A percentile compares a stretch with the other conserved stretches of the same genome.
These are phyloP conservation scores for Tetrapedia diversipes DNA, from an alignment of 2,888 invertebrate genomes.

Conservation along the genomic window DNA sequence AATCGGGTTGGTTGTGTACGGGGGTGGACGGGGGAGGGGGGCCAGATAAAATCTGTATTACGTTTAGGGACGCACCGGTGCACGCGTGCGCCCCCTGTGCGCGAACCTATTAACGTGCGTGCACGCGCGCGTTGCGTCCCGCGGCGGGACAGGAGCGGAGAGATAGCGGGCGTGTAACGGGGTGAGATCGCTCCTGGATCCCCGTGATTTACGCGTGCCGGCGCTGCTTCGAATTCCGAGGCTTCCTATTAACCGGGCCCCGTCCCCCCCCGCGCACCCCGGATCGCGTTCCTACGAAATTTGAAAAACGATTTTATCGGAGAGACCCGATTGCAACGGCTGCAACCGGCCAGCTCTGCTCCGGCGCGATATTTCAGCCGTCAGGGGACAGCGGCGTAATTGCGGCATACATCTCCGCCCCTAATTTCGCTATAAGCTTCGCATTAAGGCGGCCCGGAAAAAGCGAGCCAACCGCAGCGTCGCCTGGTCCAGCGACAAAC, in stretches of 20 bases:
- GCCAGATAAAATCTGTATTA: conserved; percentile 78
- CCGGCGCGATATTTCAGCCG: conserved; percentile 36
- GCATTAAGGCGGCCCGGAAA: conserved; percentile 35
- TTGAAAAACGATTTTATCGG: conserved; percentile 63
- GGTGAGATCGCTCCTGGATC: conserved; percentile 20
- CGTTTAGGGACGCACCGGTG: conserved; percentile 71
- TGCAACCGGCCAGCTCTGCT: neutral
- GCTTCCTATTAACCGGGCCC: conserved; percentile 53
- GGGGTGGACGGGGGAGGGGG: no score
- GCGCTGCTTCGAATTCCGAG: conserved; percentile 48
- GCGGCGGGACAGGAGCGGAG: conserved; percentile 8
- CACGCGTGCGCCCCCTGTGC: conserved; percentile 35
- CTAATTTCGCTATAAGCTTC: conserved; percentile 48
- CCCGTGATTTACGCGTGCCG: conserved; percentile 63
- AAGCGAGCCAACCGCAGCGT: neutral
- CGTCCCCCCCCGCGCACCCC: neutral
- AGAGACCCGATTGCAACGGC: conserved; percentile 24
- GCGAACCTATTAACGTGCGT: conserved; percentile 72
- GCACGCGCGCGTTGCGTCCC: conserved; percentile 54
- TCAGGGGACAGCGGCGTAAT: conserved; percentile 42
- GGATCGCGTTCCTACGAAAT: conserved; percentile 43
- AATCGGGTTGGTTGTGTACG: no score
- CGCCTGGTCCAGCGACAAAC: conserved; percentile 15
- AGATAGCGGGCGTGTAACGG: neutral
- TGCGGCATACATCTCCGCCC: conserved; percentile 38